Base-by-base conservation (phyloP, 2,113 vertebrate genomes). In the Cyprinodon tularosa region DNA sequence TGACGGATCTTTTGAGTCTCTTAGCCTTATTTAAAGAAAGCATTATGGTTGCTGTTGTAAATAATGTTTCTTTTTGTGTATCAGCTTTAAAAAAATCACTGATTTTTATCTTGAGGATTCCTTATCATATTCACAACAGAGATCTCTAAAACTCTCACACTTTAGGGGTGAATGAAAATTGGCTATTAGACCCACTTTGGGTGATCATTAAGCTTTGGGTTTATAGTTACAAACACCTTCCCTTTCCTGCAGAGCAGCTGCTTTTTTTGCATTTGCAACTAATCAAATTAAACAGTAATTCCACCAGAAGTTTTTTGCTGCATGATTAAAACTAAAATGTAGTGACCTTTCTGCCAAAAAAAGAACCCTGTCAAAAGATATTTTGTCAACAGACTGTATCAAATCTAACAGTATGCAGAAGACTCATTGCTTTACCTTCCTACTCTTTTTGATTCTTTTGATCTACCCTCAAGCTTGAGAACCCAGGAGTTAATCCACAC, bases 11-110 rank as follows among this genome's bases (percentile, higher is more conserved):
- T 9, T 42, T 9, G 9, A 6, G 42, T 9, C 9, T 42, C 42
- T 42, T 9, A 42, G 42, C 42, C 42, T 42, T 42, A 42, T 9
- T 9, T 42, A 9, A 81, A 8, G 53, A 15, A 57, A 4, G 6
- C 53, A 74, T 86, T 78, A 60, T 80, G 65, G 72, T 68, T 73
- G 80, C 78, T 17, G 80, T 74, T 77, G 75, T 84, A 8, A 44
- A 61, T 70, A 14, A 65, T 0, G 38, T 71, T 87, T 72, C 61
- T 76, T 50, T 71, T 62, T 48, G 76, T 86, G 72, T 50, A 76
- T 38, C 66, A 68, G 57, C 67, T 77, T 82, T 88, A 68, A 70
- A 11, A 42, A 0, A 81, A 10, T 50, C 9, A 39, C 48, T 39
- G 3, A 63, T 4, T 5, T 65, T 64, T 50, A 47, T 17, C 38